phyloP scores from a whole-genome alignment of 2,888 invertebrate genomes.

The Vannuccia rotundouncinata region DNA sequence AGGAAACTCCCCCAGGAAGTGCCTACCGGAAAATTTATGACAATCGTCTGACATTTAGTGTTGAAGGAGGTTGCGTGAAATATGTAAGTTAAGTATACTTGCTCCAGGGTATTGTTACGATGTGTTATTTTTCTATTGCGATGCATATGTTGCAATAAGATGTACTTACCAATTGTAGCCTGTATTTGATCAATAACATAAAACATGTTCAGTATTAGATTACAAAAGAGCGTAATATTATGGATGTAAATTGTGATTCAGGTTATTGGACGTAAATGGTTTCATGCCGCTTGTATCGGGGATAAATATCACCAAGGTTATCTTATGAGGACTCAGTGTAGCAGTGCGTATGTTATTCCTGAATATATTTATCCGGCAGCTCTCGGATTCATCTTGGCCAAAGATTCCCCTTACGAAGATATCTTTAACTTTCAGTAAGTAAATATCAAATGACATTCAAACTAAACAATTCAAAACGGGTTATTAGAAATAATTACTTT shows the following conservation, averaged over 20 bases:
- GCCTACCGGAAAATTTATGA: neutral
- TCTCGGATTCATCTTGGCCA: neutral
- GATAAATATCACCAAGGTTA: neutral
- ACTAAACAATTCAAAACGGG: neutral
- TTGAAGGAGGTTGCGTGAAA: neutral
- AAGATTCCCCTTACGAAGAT: neutral
- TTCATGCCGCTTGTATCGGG: neutral
- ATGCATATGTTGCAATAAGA: neutral
- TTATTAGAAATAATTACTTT: neutral
- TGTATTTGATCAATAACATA: too few species aligned
- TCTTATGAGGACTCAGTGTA: neutral
- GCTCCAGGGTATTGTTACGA: neutral
- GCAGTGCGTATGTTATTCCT: neutral
- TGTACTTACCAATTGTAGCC: neutral
- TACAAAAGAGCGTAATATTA: neutral
- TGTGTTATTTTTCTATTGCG: neutral
- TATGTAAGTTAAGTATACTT: neutral
- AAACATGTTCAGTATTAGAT: neutral
- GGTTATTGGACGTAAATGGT: neutral
- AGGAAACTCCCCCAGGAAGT: too few species aligned
- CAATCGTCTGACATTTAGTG: neutral
- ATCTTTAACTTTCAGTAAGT: neutral
- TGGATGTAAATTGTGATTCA: neutral
- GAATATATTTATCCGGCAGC: neutral
- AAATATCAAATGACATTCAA: neutral